Evolutionary conservation across 2,888 invertebrate species (phyloP).

Genomic region (Bombylius major): DNA sequence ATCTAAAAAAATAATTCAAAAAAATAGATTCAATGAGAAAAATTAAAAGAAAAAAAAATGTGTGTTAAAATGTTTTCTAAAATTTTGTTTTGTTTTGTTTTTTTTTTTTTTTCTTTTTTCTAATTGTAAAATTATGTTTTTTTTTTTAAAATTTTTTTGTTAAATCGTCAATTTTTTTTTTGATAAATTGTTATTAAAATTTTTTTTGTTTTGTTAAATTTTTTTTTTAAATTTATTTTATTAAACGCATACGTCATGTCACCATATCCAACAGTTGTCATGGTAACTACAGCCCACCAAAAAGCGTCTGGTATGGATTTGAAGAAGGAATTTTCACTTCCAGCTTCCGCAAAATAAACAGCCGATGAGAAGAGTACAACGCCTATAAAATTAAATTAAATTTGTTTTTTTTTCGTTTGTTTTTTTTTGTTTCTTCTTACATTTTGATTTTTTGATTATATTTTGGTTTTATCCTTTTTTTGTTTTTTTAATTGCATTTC

Average conservation of each 20-base stretch:
- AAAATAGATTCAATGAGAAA: too few relatives aligned
- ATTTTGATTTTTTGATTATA: conserved; percentile 16
- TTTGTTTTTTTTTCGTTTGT: conserved; percentile 23
- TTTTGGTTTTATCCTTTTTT: conserved; percentile 6
- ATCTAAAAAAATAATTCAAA: too few relatives aligned
- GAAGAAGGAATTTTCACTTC: conserved; percentile 99
- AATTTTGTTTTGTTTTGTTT: too few relatives aligned
- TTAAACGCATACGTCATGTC: conserved; percentile 73
- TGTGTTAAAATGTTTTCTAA: too few relatives aligned
- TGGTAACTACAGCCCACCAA: conserved; percentile 99
- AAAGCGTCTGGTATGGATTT: conserved; percentile 99
- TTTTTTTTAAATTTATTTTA: not conserved
- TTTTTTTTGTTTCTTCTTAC: conserved; percentile 21
- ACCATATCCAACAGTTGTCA: conserved; percentile 99
- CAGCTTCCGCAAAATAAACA: conserved; percentile 99
- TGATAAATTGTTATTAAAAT: not conserved
- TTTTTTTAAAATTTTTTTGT: too few relatives aligned
- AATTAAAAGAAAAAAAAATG: too few relatives aligned
- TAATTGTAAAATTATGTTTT: too few relatives aligned
- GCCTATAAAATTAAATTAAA: conserved; percentile 62
- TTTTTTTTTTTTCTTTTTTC: too few relatives aligned
- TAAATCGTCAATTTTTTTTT: not conserved
- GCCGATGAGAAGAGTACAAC: conserved; percentile 99
- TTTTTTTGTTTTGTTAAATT: not conserved
- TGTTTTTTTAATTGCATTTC: conserved; percentile 14